Base-by-base conservation (phyloP, 2,888 invertebrate species). In the Esperia sulphurella region DNA sequence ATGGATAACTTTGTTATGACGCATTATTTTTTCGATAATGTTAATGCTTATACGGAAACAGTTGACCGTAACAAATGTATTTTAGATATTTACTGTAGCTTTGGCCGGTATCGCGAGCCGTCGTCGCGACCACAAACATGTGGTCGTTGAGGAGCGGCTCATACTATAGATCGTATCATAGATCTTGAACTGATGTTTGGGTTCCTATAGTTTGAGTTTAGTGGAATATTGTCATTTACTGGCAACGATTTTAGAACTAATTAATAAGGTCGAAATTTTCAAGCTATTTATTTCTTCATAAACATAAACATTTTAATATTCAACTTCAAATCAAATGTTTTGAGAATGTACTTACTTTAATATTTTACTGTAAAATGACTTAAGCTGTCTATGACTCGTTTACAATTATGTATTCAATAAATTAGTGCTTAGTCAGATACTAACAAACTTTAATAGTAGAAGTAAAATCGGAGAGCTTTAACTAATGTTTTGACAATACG, bases 151-250 rank as follows among this genome's bases (percentile, higher is more conserved):
- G 7, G 9, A 33, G 10, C 33, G 33, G 41, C 49, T 53, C 50
- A 21, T n/a, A 21, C 33, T 40, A 46, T 47, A 59, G 71, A 71
- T 74, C 70, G 54, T 51, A 41, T 35, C 21, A 43, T 61, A 68
- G 83, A 84, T 86, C 83, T 74, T 76, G 85, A 76, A 88, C 87
- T 88, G 87, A 87, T 68, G 70, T 71, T 69, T 75, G 72, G 78
- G 87, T 88, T 87, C 87, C 87, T 87, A 87, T 86, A 77, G 68
- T 74, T 71, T 81, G 77, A 80, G 74, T 77, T 76, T 78, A 78
- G 73, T 73, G 65, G 66, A 74, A 67, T 59, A 62, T 65, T 64
- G 57, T 70, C 63, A 59, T 52, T 56, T 50, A 65, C 61, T 69
- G 59, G 61, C 68, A 71, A 63, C 65, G 58, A 59, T 67, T 64